A percentile compares a stretch with the other conserved stretches of the same genome.
These are phyloP conservation scores for Amphiprion percula DNA, from an alignment of 2,113 vertebrate species.

Conservation along the genomic window DNA sequence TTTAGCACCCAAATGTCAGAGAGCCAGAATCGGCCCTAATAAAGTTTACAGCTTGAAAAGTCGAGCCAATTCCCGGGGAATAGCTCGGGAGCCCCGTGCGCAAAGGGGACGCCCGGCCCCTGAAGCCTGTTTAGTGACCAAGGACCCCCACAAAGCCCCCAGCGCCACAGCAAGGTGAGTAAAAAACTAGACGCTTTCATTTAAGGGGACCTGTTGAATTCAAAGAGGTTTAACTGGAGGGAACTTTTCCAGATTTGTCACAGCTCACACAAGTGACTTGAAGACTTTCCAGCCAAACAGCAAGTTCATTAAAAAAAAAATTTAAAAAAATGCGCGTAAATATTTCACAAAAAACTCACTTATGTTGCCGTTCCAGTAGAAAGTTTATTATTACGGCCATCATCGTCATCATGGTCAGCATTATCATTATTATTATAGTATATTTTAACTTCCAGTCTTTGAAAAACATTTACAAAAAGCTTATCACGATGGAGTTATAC, in stretches of 20 bases:
- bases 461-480: slow-evolving; percentile 92
- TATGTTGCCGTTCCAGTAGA: slow-evolving; percentile 91
- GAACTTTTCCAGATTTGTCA: slow-evolving; percentile 1
- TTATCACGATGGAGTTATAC: slow-evolving; percentile 92
- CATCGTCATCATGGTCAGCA: slow-evolving; percentile 49
- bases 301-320: not conserved
- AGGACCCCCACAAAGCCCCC: slow-evolving; percentile 84
- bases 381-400: slow-evolving; percentile 91
- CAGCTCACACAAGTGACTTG: slow-evolving; percentile 7
- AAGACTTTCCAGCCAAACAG: not conserved
- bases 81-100: slow-evolving; percentile 89
- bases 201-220: slow-evolving; percentile 78
- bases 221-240: slow-evolving; percentile 1
- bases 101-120: slow-evolving; percentile 87
- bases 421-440: slow-evolving; percentile 58
- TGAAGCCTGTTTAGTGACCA: slow-evolving; percentile 88
- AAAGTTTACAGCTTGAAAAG: slow-evolving; percentile 97
- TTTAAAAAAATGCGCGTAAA: too few species aligned
- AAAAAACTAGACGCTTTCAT: slow-evolving; percentile 69
- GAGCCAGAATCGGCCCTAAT: slow-evolving; percentile 95
- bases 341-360: slow-evolving; percentile 44
- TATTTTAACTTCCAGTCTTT: slow-evolving; percentile 92
- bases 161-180: slow-evolving; percentile 91
- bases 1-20: slow-evolving; percentile 98
- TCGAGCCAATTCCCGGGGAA: slow-evolving; percentile 89